These are phyloP conservation scores for Acestrorhynchus altus DNA, from an alignment of 2,797 vertebrate genomes.

Conservation along the genomic window DNA sequence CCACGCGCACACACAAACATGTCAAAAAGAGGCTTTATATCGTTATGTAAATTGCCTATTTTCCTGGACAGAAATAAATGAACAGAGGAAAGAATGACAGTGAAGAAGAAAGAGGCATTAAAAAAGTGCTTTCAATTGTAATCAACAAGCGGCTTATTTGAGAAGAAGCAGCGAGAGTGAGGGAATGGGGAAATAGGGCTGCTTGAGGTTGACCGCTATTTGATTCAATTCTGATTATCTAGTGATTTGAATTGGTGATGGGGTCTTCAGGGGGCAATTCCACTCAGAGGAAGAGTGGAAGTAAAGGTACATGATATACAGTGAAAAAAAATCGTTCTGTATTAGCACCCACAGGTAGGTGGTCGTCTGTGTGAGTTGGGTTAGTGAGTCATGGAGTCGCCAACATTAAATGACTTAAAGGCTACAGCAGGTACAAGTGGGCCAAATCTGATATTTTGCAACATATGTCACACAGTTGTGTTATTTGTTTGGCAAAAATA, in stretches of 20 bases:
- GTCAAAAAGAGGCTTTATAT: constrained; percentile 32
- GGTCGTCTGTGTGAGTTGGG: constrained; percentile 74
- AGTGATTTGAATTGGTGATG: constrained; percentile 89
- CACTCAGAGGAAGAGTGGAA: constrained; percentile 44
- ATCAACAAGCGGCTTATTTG: constrained; percentile 88
- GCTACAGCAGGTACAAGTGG: no score
- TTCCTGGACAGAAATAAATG: constrained; percentile 50
- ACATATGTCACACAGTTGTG: no score
- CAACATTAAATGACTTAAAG: neutral
- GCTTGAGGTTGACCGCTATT: constrained; percentile 81
- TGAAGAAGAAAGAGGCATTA: constrained; percentile 71
- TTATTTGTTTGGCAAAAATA: no score
- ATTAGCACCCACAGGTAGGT: constrained; percentile 76
- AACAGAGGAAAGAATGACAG: constrained; percentile 54
- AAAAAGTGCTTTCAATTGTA: constrained; percentile 90
- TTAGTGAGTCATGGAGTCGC: constrained; percentile 58
- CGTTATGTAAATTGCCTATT: constrained; percentile 57
- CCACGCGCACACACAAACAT: constrained; percentile 28
- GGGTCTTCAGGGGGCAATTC: constrained; percentile 79
- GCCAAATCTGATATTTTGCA: no score
- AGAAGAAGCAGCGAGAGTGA: constrained; percentile 78
- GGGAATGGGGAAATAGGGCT: constrained; percentile 74
- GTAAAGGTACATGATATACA: constrained; percentile 65
- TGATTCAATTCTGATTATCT: constrained; percentile 92
- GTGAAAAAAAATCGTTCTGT: constrained; percentile 54